Conservation (phyloP, 1,140 invertebrate genomes). For the Ruditapes philippinarum region DNA sequence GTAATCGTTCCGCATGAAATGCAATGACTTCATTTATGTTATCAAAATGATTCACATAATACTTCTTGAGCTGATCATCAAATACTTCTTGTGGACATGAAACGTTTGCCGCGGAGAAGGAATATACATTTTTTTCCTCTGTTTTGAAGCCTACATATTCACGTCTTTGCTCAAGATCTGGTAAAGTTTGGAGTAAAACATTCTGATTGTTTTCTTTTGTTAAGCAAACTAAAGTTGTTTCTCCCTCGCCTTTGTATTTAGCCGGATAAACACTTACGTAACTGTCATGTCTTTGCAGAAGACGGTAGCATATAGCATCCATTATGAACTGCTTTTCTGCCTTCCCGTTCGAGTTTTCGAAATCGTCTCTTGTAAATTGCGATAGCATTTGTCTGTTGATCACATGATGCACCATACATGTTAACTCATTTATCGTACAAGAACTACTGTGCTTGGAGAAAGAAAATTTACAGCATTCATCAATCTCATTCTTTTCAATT, state of each 20-base stretch:
- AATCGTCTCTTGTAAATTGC: too few species aligned
- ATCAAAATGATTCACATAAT: not conserved
- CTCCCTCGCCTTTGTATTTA: not conserved
- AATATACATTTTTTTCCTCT: not conserved
- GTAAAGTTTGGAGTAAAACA: too few species aligned
- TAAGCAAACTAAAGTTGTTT: too few species aligned
- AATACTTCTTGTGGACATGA: not conserved
- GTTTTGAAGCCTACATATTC: not conserved
- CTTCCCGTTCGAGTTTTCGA: not conserved
- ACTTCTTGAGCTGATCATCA: not conserved
- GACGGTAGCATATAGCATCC: not conserved
- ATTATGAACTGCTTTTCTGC: not conserved
- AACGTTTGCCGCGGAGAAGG: not conserved
- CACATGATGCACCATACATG: too few species aligned
- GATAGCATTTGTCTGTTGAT: too few species aligned
- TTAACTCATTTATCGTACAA: too few species aligned
- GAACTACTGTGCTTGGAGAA: too few species aligned
- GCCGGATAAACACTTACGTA: not conserved
- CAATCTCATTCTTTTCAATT: too few species aligned
- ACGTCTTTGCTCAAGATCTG: too few species aligned
- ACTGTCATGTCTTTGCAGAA: not conserved
- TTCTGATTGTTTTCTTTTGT: too few species aligned
- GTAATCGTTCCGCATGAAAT: not conserved
- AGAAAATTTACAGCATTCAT: too few species aligned
- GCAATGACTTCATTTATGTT: not conserved